Conservation (phyloP, 1,140 invertebrate genomes). For the Magallana ariakensis region DNA sequence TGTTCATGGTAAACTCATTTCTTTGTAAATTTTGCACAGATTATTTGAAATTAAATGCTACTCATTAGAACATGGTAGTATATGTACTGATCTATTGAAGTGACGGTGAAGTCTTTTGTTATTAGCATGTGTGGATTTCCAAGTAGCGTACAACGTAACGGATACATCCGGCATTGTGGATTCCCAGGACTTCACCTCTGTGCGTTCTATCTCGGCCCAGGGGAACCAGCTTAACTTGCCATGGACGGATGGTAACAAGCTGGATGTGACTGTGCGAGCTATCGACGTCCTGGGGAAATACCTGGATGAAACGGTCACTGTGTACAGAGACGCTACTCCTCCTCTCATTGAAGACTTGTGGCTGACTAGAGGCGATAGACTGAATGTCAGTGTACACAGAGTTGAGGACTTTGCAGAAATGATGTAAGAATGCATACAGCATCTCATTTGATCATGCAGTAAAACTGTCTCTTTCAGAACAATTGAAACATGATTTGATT, state of each 20-base stretch:
- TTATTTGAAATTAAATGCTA: no score
- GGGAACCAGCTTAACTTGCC: conserved; percentile 23
- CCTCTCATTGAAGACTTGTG: conserved; percentile 44
- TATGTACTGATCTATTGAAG: no score
- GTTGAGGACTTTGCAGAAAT: conserved; percentile 49
- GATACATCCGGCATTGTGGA: no score
- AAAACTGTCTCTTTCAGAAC: no score
- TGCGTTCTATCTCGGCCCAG: conserved; percentile 10
- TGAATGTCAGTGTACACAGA: conserved; percentile 47
- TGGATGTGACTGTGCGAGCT: conserved; percentile 41
- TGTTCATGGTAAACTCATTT: conserved; percentile 52
- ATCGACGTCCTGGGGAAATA: conserved; percentile 48
- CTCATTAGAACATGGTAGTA: no score
- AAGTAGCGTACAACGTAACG: no score
- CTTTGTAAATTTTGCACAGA: no score
- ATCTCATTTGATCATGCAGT: no score
- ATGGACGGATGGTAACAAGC: conserved; percentile 48
- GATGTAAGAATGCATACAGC: conserved; percentile 32
- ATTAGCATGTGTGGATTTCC: no score
- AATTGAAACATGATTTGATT: no score
- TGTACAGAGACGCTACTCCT: conserved; percentile 40
- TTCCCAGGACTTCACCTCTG: neutral
- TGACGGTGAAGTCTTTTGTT: no score
- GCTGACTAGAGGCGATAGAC: conserved; percentile 44
- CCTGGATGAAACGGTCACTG: conserved; percentile 20